Conservation (phyloP, 1,140 invertebrate species). For the Lepidurus apus region DNA sequence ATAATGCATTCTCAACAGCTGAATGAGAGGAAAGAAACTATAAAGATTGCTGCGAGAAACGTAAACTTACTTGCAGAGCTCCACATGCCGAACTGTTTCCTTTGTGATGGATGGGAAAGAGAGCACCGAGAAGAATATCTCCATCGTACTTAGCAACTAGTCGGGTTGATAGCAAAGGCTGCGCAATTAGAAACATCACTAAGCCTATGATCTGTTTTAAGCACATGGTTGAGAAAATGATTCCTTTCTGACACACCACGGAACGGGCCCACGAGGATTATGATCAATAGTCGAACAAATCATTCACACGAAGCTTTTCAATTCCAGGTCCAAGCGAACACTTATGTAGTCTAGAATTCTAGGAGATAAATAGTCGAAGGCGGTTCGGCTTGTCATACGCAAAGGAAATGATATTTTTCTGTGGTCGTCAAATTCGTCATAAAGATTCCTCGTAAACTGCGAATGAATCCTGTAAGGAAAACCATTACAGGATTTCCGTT, state of each 20-base stretch:
- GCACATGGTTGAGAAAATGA: not conserved
- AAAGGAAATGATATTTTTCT: not conserved
- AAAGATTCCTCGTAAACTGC: not conserved
- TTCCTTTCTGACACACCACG: not conserved
- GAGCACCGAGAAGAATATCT: constrained; percentile 51
- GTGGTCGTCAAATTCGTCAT: not conserved
- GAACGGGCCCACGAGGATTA: not conserved
- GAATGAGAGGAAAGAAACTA: not conserved
- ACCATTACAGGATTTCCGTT: not conserved
- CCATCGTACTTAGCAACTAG: constrained; percentile 39
- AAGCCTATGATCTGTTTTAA: not conserved
- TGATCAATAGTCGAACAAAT: not conserved
- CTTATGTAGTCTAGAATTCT: not conserved
- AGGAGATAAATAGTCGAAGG: not conserved
- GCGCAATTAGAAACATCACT: not conserved
- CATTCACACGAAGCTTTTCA: not conserved
- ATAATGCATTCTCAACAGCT: not conserved
- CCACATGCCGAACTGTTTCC: constrained; percentile 46
- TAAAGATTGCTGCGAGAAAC: not conserved
- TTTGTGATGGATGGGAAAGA: constrained; percentile 53
- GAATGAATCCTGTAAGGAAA: not conserved
- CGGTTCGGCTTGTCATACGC: not conserved
- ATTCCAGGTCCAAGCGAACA: not conserved
- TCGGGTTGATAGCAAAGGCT: not conserved
- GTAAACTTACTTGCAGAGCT: constrained; percentile 47